These are phyloP conservation scores for Muscicapa comitata DNA, from an alignment of 2,797 vertebrate species.

Conservation along the genomic window DNA sequence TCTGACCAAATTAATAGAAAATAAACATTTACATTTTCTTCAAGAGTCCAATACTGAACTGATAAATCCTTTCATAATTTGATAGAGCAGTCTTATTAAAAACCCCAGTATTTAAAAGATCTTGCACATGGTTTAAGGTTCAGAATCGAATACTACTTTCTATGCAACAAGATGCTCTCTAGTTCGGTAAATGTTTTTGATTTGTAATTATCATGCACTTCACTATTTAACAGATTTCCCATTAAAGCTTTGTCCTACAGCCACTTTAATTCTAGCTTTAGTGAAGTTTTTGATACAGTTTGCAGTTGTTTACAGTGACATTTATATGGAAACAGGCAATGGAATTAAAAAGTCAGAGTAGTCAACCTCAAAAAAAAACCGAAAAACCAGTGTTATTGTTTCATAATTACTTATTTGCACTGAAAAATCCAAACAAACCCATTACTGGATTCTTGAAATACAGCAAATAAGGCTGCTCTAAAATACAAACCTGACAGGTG, in stretches of 20 bases:
- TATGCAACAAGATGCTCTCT: neutral
- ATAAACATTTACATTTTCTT: neutral
- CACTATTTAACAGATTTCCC: neutral
- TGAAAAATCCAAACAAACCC: neutral
- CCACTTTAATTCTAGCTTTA: neutral
- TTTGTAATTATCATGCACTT: neutral
- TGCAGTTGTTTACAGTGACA: neutral
- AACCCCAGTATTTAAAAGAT: neutral
- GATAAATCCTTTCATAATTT: neutral
- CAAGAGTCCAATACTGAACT: neutral
- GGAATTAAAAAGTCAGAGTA: neutral
- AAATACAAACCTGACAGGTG: neutral
- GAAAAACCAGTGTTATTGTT: neutral
- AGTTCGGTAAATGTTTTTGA: neutral
- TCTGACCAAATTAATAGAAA: neutral
- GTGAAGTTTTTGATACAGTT: neutral
- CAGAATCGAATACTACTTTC: neutral
- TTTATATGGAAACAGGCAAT: neutral
- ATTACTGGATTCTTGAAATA: neutral
- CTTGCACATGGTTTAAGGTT: neutral
- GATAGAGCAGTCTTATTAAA: neutral
- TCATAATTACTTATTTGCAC: neutral
- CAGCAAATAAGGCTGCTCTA: neutral
- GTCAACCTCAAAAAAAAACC: neutral
- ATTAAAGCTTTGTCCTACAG: neutral